Evolutionary conservation across 2,797 vertebrate genomes (phyloP).

Genomic region (Protonibea diacanthus): DNA sequence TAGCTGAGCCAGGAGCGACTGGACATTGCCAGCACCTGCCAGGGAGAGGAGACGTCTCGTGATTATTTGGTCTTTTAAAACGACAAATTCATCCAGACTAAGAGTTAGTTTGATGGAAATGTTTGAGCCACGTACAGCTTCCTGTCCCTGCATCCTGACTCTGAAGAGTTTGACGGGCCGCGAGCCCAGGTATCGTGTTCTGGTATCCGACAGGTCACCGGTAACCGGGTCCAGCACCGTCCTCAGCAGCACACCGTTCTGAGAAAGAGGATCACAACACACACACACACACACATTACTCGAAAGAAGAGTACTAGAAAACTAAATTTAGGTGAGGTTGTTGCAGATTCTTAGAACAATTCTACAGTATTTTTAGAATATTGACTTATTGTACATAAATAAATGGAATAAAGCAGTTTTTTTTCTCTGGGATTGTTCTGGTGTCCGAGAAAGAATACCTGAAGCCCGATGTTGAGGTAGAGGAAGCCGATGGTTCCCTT

Average conservation of each 20-base stretch:
- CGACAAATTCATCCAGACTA: too few species aligned
- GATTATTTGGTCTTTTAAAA: not conserved
- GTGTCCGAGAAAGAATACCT: conserved; percentile 84
- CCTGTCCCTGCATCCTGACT: conserved; percentile 98
- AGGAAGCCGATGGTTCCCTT: conserved; percentile 96
- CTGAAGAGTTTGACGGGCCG: conserved; percentile 98
- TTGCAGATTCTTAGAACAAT: not conserved
- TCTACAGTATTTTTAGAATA: not conserved
- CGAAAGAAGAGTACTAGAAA: too few species aligned
- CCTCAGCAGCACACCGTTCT: conserved; percentile 96
- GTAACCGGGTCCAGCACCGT: conserved; percentile 98
- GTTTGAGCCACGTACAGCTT: conserved; percentile 89
- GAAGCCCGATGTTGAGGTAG: conserved; percentile 97
- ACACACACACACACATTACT: not conserved
- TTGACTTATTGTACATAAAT: not conserved
- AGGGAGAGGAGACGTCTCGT: not conserved
- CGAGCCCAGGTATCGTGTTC: conserved; percentile 96
- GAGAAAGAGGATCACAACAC: conserved; percentile 25
- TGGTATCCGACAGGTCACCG: conserved; percentile 95
- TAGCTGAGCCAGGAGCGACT: conserved; percentile 99
- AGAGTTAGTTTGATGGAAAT: not conserved
- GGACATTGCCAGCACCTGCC: conserved; percentile 97
- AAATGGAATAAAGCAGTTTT: too few species aligned
- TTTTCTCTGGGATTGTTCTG: not conserved
- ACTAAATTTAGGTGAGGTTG: not conserved